phyloP scores from a whole-genome alignment of 2,113 vertebrate genomes.

The Thunnus maccoyii region DNA sequence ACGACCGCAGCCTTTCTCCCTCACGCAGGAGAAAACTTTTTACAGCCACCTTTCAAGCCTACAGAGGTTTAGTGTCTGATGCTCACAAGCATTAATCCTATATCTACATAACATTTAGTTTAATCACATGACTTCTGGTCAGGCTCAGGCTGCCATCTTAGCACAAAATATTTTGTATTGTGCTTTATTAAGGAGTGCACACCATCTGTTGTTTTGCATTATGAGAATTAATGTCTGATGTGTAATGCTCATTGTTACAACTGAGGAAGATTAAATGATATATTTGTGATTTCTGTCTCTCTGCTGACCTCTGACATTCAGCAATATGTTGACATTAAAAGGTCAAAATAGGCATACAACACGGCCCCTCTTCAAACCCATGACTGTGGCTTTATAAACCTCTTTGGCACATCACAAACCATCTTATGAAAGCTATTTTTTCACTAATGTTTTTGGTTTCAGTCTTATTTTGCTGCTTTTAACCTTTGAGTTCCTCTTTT shows the following conservation, averaged over 20 bases:
- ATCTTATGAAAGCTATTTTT: neutral
- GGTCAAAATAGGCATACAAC: neutral
- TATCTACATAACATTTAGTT: constrained; percentile 18
- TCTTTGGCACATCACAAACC: neutral
- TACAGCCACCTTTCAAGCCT: neutral
- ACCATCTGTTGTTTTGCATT: constrained; percentile 52
- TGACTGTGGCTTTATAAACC: constrained; percentile 6
- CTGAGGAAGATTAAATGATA: constrained; percentile 22
- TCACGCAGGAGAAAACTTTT: too few species aligned
- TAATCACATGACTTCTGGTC: constrained; percentile 28
- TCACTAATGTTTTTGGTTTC: constrained; percentile 4
- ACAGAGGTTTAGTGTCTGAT: constrained; percentile 8
- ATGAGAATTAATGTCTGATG: constrained; percentile 20
- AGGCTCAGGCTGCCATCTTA: constrained; percentile 33
- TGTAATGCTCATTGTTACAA: constrained; percentile 18
- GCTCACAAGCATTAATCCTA: neutral
- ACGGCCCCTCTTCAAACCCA: neutral
- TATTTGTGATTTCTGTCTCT: constrained; percentile 24
- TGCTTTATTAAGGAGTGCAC: constrained; percentile 24
- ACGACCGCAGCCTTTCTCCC: too few species aligned
- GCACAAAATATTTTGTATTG: constrained; percentile 26
- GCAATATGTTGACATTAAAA: constrained; percentile 24
- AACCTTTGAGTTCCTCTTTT: neutral
- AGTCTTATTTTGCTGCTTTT: constrained; percentile 4
- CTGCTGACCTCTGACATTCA: constrained; percentile 21